Base-by-base conservation (phyloP, 2,888 invertebrate species). In the Amblyjoppa proteus region DNA sequence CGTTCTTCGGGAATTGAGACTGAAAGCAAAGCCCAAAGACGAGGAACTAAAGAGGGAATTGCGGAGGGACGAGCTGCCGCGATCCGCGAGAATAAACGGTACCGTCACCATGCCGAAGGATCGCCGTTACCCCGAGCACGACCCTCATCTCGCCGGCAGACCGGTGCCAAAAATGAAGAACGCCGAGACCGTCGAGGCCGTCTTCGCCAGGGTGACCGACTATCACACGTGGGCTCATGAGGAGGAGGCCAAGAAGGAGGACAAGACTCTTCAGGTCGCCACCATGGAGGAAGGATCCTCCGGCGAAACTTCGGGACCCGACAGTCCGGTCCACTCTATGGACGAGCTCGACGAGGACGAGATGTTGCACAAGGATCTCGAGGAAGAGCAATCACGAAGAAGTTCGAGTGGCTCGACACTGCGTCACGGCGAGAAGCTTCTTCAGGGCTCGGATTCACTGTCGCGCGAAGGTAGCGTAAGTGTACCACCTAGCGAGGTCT, bases 221-320 rank as follows among this genome's bases (percentile, higher is more conserved):
- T 95, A 95, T 81, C 94, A 95, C 56, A 94, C 94, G 0, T 94
- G 94, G 93, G 93, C 93, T 49, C 92, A 94, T 73, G 92, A 94
- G 75, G 93, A 94, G 85, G 94, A 94, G 81, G 90, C 91, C 1
- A 92, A 91, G 81, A 91, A 91, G 74, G 91, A 92, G 71, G 94
- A 94, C 66, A 89, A 88, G 79, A 90, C 90, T 51, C 82, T 87
- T n/a, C 81, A 88, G 7, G 89, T 90, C 0, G 85, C 89, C 13
- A 79, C 90, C n/a, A 91, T 90, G 89, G 96, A 95, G 31, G 96
- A 95, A 53, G 96, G 96, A 74, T 97, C 97, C 11, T 98, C 98
- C 0, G 98, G 98, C 1, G 97, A 97, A 90, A 98, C 98, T 16
- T 98, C 98, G 9, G 98, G 98, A 0, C 98, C 98, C 0, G 98